Evolutionary conservation across 2,888 invertebrate species (phyloP), one percentile per base, ranked within the genome.

Genomic region (Didymodactylos carnosus): DNA sequence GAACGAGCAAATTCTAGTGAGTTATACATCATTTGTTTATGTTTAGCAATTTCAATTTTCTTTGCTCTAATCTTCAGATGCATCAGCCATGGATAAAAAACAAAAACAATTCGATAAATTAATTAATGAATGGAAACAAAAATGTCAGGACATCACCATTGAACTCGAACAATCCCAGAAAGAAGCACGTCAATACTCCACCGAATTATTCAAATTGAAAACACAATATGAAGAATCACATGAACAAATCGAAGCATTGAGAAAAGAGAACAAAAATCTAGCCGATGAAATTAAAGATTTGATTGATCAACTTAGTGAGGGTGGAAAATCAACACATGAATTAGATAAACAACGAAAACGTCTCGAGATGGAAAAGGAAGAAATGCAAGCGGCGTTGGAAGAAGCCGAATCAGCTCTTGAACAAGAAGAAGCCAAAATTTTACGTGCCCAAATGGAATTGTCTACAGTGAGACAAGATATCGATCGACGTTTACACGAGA

Each of bases 91-190:
- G 82, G 97, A 98, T 86, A 97, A 98, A 92, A 97, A 94, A 86
- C 97, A 97, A 87, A 94, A 95, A 87, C 92, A 92, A 79, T 98
- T 99, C 88, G 98, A 98, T 88, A 95, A 97, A 87, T 94, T 95
- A 87, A 92, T 98, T 84, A 91, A 92, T 80, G 98, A 98, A 89
- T 99, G 98, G 98, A 95, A 97, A 86, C 90, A 94, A 87, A 98
- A 97, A 88, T 83, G 92, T 82, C 94, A 95, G 82, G 97, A 97
- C 85, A 88, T 95, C 80, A 91, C 93, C 78, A 91, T 92, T 81
- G 98, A 98, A 86, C 89, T 98, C 78, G 98, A 98, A 83, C 94
- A 94, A 82, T 92, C 94, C 85, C 97, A 97, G 86, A 94, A 95
- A 87, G 98, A 98, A 86, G 93, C 94, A 89, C 90, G 98, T 85